These are phyloP conservation scores for Noturus placidus DNA, from an alignment of 2,113 vertebrate genomes.

Conservation along the genomic window DNA sequence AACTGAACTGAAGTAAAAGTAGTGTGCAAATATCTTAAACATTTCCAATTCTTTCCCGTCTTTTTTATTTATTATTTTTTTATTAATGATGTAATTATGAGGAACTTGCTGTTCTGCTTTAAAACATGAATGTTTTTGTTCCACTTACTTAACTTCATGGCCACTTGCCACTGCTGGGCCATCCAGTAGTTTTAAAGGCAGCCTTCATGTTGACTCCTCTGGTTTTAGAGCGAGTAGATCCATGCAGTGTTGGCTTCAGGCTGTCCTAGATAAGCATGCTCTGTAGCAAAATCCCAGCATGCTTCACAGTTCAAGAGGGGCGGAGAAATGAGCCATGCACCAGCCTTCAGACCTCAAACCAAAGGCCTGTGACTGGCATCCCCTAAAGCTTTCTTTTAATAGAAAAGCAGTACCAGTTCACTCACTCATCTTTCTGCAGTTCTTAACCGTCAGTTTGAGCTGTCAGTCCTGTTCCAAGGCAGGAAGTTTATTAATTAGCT, in stretches of 20 bases:
- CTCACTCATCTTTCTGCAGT: not conserved
- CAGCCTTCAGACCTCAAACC: constrained; percentile 18
- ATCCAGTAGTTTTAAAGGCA: constrained; percentile 10
- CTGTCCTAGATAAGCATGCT: constrained; percentile 48
- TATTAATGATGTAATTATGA: constrained; percentile 35
- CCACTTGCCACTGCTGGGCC: not conserved
- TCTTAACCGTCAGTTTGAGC: not conserved
- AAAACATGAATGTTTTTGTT: constrained; percentile 55
- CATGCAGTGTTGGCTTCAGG: constrained; percentile 12
- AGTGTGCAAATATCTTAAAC: not conserved
- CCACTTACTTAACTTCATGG: constrained; percentile 44
- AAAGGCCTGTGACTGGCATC: constrained; percentile 23
- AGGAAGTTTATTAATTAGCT: not conserved
- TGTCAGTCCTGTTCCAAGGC: not conserved
- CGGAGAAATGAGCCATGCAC: constrained; percentile 44
- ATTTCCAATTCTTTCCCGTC: not conserved
- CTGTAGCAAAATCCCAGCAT: constrained; percentile 45
- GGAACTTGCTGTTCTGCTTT: constrained; percentile 35
- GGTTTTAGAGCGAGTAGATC: not conserved
- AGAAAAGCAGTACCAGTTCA: constrained; percentile 13
- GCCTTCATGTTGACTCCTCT: constrained; percentile 9
- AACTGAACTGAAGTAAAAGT: constrained; percentile 11
- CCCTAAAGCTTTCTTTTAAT: constrained; percentile 24
- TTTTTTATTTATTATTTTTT: constrained; percentile 10
- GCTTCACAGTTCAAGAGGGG: constrained; percentile 38